Base-by-base conservation (phyloP, 53 echinoderm and acorn worm genomes). In the Hippasteria phrygiana region DNA sequence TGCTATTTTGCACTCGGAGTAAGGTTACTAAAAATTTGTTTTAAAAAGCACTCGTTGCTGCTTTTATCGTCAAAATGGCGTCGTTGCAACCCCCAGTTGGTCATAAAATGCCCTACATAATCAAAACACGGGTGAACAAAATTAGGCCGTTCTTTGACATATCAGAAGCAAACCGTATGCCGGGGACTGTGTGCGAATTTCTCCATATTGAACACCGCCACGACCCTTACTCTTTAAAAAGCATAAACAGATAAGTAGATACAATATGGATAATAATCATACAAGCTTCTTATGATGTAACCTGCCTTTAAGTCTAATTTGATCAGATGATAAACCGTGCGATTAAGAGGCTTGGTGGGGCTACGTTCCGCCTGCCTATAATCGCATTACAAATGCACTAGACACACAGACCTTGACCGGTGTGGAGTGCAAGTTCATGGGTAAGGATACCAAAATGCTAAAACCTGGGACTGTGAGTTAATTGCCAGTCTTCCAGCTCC, bases 381-480 rank as follows among this genome's bases (percentile, higher is more conserved):
- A 85, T 85, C 85, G 47, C 50, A 71, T 85, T 85, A 85, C 70
- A 69, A 55, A 69, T 85, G 85, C 71, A 85, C 71, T 85, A 85
- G 51, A 69, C 36, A 39, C 6, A 14, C 70, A 85, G 85, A 85
- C 85, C 85, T 85, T 85, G 85, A 85, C 85, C 85, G 85, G 16
- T 14, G 29, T 5, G 26, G 36, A n/a, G n/a, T 16, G 41, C 9
- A 41, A 28, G 26, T n/a, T 38, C 59, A 18, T 78, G 29, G 20
- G 36, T 36, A 55, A 37, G 22, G 20, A 17, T 33, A 47, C 35
- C 35, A 53, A 81, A 18, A 50, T 70, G 24, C 46, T 12, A 35
- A 18, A 36, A 4, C 26, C 11, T 13, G 33, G 42, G 80, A n/a
- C 16, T 62, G 62, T 42, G 62, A 67, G 8, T n/a, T 48, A 85